Percentiles rank a stretch among this genome's conserved stretches.
These are phyloP conservation scores for Corella eumyota DNA, from an alignment of 23 tunicate genomes.

Conservation along the genomic window DNA sequence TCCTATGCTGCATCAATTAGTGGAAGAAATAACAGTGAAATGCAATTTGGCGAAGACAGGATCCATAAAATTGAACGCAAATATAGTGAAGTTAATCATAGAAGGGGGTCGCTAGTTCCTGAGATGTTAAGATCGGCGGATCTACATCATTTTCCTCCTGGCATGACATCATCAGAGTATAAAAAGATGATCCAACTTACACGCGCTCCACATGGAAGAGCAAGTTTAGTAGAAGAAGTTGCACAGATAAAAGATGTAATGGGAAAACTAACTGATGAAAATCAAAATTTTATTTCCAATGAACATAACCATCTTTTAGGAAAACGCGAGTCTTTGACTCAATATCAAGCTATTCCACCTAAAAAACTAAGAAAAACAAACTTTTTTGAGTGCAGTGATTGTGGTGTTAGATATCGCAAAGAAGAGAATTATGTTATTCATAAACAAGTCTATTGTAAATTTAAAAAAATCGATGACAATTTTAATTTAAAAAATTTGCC, in stretches of 20 bases:
- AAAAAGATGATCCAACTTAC: constrained; percentile 30
- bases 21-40: constrained; percentile 7
- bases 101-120: too few relatives aligned
- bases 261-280: not conserved
- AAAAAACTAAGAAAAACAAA: constrained; percentile 28
- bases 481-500: not conserved
- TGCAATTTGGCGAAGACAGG: not conserved
- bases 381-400: constrained; percentile 44
- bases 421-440: constrained; percentile 56
- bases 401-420: constrained; percentile 53
- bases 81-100: not conserved
- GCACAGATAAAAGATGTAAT: not conserved
- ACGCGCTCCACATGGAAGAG: constrained; percentile 9
- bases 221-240: not conserved
- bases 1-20: constrained; percentile 18
- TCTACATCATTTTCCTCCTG: not conserved
- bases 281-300: not conserved
- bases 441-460: constrained; percentile 34
- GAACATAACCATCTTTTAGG: constrained; percentile 1
- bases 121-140: not conserved
- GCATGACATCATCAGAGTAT: constrained; percentile 12
- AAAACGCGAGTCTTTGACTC: constrained; percentile 13
- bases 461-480: constrained; percentile 3
- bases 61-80: not conserved
- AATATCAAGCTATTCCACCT: not conserved